A percentile compares a stretch with the other conserved stretches of the same genome.
Evolutionary conservation across 1,140 invertebrate species (phyloP).

Genomic region (Mercenaria mercenaria): DNA sequence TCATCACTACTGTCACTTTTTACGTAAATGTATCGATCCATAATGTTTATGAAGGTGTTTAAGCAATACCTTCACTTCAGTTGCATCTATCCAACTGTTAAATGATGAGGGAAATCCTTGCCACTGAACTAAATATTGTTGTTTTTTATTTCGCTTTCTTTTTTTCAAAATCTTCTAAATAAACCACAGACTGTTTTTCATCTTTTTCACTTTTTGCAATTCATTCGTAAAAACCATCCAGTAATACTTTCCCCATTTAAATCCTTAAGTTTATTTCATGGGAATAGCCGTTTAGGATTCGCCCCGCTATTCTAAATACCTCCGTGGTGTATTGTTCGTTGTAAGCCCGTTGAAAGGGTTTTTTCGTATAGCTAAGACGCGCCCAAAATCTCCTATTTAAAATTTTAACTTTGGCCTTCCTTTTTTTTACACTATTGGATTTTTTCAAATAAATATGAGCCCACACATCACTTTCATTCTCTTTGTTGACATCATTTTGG

Average conservation of each 20-base stretch:
- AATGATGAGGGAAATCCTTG: background rate
- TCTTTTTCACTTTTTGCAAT: constrained; percentile 46
- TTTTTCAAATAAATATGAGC: constrained; percentile 63
- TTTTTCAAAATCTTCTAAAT: background rate
- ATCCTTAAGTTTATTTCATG: constrained; percentile 34
- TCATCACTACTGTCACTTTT: constrained; percentile 30
- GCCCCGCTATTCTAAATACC: constrained; percentile 49
- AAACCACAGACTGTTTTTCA: constrained; percentile 21
- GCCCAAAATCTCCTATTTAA: constrained; percentile 41
- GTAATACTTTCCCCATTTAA: constrained; percentile 34
- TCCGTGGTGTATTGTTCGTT: constrained; percentile 51
- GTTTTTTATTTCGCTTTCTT: constrained; percentile 14
- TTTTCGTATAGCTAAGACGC: constrained; percentile 48
- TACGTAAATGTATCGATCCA: constrained; percentile 38
- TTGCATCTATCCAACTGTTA: background rate
- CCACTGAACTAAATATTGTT: background rate
- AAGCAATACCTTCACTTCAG: constrained; percentile 22
- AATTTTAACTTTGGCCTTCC: background rate
- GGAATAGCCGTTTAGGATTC: constrained; percentile 49
- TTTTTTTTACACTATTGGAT: background rate
- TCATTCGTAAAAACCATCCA: constrained; percentile 36
- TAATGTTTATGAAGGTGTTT: background rate
- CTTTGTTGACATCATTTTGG: constrained; percentile 40
- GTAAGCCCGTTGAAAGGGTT: constrained; percentile 55
- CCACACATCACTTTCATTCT: constrained; percentile 54